A percentile compares a stretch with the other conserved stretches of the same genome.
phyloP scores from a whole-genome alignment of 2,888 invertebrate species.

The Cryptocheilus praepositus region DNA sequence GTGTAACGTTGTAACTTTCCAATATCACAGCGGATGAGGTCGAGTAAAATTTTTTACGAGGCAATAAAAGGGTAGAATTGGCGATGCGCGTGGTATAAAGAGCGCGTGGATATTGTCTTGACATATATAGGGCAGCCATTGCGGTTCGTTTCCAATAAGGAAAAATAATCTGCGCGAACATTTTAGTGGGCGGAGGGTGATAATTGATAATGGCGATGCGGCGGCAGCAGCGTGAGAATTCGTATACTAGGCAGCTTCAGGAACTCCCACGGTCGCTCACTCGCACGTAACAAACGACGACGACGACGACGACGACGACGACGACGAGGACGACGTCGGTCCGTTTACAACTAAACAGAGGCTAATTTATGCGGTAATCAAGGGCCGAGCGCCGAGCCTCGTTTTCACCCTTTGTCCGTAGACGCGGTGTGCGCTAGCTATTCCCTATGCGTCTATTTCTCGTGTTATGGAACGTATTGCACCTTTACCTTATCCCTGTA shows the following conservation, averaged over 20 bases:
- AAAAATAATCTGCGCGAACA: neutral
- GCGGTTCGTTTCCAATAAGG: neutral
- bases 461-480: constrained; percentile 27
- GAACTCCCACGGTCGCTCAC: constrained; percentile 1
- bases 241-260: constrained; percentile 6
- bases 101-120: too few relatives aligned
- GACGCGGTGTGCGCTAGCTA: constrained; percentile 29
- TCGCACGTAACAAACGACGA: constrained; percentile 48
- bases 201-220: constrained; percentile 9
- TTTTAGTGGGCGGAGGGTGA: neutral
- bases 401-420: constrained; percentile 59
- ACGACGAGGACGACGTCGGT: constrained; percentile 51
- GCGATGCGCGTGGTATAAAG: too few relatives aligned
- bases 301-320: constrained; percentile 52
- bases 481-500: constrained; percentile 21
- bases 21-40: neutral
- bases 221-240: neutral
- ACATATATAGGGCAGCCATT: neutral
- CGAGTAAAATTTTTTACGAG: neutral
- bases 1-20: neutral
- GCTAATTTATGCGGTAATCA: constrained; percentile 70
- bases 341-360: constrained; percentile 65
- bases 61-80: neutral
- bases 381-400: constrained; percentile 52
- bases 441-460: constrained; percentile 47